phyloP scores from a whole-genome alignment of 2,113 vertebrate species.

The Phoenicopterus ruber region DNA sequence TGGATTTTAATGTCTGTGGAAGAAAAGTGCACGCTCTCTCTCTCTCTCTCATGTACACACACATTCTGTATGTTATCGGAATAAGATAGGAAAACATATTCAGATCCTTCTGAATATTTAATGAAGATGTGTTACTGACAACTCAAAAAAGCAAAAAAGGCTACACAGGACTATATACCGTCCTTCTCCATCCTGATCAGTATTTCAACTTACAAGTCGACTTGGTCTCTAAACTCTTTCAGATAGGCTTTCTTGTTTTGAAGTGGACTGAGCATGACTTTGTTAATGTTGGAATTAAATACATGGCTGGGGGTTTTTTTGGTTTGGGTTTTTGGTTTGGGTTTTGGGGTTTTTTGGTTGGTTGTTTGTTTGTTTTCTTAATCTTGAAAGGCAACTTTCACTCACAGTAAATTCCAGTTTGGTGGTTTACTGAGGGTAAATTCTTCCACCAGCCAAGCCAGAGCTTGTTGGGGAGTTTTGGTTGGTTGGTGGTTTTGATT shows the following conservation, averaged over 20 bases:
- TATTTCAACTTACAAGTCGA: background rate
- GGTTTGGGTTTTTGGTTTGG: too few species aligned
- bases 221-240: background rate
- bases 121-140: background rate
- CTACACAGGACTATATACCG: background rate
- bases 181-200: background rate
- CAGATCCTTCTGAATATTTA: background rate
- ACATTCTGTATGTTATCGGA: background rate
- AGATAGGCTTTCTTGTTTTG: background rate
- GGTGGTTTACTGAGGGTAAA: background rate
- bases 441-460: background rate
- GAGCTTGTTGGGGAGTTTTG: accelerated
- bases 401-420: background rate
- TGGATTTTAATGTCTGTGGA: background rate
- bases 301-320: background rate
- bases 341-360: too few species aligned
- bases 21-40: background rate
- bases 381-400: background rate
- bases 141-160: background rate
- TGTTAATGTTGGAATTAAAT: background rate
- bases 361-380: background rate
- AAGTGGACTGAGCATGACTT: background rate
- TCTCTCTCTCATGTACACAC: background rate
- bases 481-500: too few species aligned
- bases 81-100: background rate